Percentiles rank a stretch among this genome's conserved stretches.
These are phyloP conservation scores for Pseudomugil tenellus DNA, from an alignment of 2,797 vertebrate species.

Conservation along the genomic window DNA sequence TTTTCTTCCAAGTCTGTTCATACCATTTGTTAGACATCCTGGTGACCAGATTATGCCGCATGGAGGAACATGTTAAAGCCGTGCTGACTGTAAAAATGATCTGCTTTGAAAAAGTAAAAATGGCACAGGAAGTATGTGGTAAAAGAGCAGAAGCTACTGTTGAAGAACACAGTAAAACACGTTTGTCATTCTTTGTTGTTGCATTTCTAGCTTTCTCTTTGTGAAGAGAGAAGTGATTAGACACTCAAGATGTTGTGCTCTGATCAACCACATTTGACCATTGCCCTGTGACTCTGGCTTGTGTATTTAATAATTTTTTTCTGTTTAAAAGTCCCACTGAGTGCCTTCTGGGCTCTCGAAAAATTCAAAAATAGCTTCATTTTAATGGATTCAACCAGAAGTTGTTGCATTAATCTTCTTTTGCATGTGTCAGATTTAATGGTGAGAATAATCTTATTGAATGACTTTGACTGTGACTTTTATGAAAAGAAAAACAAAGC, in stretches of 20 bases:
- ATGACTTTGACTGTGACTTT: neutral
- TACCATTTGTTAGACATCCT: conserved; percentile 20
- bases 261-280: conserved; percentile 34
- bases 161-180: conserved; percentile 4
- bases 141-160: neutral
- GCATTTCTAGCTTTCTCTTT: neutral
- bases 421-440: neutral
- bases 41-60: conserved; percentile 16
- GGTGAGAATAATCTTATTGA: neutral
- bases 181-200: neutral
- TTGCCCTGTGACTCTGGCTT: conserved; percentile 31
- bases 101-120: conserved; percentile 12
- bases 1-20: conserved; percentile 33
- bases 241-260: conserved; percentile 10
- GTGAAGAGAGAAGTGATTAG: conserved; percentile 8
- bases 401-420: neutral
- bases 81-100: conserved; percentile 11
- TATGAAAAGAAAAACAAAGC: neutral
- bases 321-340: conserved; percentile 27
- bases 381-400: neutral
- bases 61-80: conserved; percentile 10
- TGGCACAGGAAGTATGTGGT: neutral
- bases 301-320: conserved; percentile 25
- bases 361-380: conserved; percentile 5
- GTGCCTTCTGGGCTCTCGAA: conserved; percentile 3